These are phyloP conservation scores for Mesoligia furuncula DNA, from an alignment of 2,888 invertebrate species.

Conservation along the genomic window DNA sequence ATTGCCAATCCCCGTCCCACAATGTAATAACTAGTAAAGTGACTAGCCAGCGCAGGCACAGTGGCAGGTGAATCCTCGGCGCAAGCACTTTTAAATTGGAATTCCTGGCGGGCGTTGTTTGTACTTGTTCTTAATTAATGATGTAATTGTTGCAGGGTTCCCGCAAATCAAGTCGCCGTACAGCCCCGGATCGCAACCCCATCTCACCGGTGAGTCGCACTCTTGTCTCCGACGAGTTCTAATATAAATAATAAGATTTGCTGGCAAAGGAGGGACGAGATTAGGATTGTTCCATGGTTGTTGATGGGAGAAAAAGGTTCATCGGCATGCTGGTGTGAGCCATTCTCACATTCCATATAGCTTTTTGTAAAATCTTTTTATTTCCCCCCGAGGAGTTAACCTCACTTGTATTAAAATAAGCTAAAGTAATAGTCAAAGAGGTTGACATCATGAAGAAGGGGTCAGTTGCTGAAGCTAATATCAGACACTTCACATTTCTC, in stretches of 20 bases:
- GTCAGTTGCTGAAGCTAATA: background rate
- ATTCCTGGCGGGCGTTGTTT: constrained; percentile 71
- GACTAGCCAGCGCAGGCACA: constrained; percentile 2
- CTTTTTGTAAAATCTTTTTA: background rate
- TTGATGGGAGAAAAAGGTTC: background rate
- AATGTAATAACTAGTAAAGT: constrained; percentile 9
- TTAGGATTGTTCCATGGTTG: background rate
- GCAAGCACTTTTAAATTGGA: constrained; percentile 60
- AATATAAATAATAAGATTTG: constrained; percentile 45
- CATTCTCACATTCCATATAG: background rate
- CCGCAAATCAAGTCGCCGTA: constrained; percentile 92
- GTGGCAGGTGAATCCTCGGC: constrained; percentile 7
- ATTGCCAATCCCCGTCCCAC: constrained; percentile 24
- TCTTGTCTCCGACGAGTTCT: constrained; percentile 49
- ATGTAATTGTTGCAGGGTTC: constrained; percentile 89
- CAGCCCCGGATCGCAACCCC: constrained; percentile 91
- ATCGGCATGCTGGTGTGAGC: too few species aligned
- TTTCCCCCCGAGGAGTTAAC: too few species aligned
- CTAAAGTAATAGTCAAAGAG: background rate
- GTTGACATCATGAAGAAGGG: background rate
- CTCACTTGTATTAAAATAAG: background rate
- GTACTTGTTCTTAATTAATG: constrained; percentile 79
- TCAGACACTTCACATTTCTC: background rate
- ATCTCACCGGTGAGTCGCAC: constrained; percentile 90
- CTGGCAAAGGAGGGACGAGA: background rate